phyloP scores from a whole-genome alignment of 1,140 invertebrate species.

The Heterodera carotae region DNA sequence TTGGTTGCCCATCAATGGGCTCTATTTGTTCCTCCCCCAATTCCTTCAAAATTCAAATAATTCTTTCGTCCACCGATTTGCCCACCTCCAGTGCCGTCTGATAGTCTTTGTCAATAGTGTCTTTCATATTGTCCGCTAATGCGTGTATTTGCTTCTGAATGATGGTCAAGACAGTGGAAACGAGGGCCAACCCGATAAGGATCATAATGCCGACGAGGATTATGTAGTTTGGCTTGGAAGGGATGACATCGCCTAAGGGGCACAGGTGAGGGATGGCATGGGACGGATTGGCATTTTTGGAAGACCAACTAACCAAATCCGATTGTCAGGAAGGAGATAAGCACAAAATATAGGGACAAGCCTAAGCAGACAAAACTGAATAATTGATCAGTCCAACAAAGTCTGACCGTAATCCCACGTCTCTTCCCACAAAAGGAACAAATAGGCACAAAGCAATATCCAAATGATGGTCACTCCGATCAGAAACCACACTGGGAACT shows the following conservation, averaged over 20 bases:
- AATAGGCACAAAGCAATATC: conserved; percentile 53
- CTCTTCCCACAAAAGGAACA: conserved; percentile 55
- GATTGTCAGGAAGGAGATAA: conserved; percentile 54
- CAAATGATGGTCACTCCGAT: conserved; percentile 52
- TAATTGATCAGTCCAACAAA: neutral
- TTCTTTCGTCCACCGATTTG: conserved; percentile 20
- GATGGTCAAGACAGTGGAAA: conserved; percentile 55
- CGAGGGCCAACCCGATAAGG: conserved; percentile 51
- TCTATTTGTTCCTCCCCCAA: conserved; percentile 34
- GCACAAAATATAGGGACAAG: conserved; percentile 49
- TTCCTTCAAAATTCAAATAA: conserved; percentile 6
- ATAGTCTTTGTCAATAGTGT: conserved; percentile 55
- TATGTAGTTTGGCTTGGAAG: conserved; percentile 53
- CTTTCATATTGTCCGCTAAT: conserved; percentile 50
- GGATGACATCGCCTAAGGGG: conserved; percentile 47
- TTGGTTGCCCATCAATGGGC: conserved; percentile 34
- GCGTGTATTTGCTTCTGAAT: conserved; percentile 60
- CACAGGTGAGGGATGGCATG: neutral
- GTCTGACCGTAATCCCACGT: conserved; percentile 50
- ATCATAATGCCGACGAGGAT: conserved; percentile 49
- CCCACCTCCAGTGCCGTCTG: conserved; percentile 45
- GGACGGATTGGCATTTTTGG: neutral
- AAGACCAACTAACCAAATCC: conserved; percentile 36
- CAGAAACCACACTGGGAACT: conserved; percentile 54
- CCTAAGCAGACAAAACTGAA: conserved; percentile 36